Percentiles rank a stretch among this genome's conserved stretches.
These are phyloP conservation scores for Anthoscopus minutus DNA, from an alignment of 2,113 vertebrate genomes.

Conservation along the genomic window DNA sequence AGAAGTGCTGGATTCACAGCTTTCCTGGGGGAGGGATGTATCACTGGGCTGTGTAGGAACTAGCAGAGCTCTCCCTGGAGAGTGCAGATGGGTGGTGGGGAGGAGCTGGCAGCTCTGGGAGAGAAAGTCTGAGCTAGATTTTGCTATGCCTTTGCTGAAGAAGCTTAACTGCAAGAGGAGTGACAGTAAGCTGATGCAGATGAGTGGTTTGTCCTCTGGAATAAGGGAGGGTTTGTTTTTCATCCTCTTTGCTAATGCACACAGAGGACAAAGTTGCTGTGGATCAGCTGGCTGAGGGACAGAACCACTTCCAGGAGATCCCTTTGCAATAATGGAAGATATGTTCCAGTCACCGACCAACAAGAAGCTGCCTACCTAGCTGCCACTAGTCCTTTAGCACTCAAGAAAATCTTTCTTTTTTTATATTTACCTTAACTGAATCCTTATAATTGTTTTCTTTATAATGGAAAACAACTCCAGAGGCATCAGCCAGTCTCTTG, in stretches of 20 bases:
- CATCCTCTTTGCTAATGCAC: not conserved
- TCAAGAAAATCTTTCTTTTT: not conserved
- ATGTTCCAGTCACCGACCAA: not conserved
- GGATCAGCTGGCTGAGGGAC: not conserved
- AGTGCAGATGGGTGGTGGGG: too few species aligned
- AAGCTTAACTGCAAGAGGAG: not conserved
- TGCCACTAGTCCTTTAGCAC: not conserved
- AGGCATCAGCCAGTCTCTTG: not conserved
- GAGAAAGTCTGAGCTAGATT: not conserved
- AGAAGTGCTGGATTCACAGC: not conserved
- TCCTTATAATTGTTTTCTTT: not conserved
- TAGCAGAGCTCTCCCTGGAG: not conserved
- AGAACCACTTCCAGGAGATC: not conserved
- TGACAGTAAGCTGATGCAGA: not conserved
- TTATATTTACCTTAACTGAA: not conserved
- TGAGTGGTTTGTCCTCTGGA: not conserved
- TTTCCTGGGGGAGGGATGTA: not conserved
- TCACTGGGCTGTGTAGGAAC: not conserved
- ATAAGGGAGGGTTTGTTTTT: not conserved
- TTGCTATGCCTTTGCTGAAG: not conserved
- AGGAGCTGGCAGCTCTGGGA: not conserved
- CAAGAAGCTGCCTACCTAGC: not conserved
- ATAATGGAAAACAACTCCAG: not conserved
- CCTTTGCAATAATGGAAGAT: not conserved
- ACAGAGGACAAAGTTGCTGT: not conserved